These are phyloP conservation scores for Temnothorax ravouxi DNA, from an alignment of 2,888 invertebrate species.

Conservation along the genomic window DNA sequence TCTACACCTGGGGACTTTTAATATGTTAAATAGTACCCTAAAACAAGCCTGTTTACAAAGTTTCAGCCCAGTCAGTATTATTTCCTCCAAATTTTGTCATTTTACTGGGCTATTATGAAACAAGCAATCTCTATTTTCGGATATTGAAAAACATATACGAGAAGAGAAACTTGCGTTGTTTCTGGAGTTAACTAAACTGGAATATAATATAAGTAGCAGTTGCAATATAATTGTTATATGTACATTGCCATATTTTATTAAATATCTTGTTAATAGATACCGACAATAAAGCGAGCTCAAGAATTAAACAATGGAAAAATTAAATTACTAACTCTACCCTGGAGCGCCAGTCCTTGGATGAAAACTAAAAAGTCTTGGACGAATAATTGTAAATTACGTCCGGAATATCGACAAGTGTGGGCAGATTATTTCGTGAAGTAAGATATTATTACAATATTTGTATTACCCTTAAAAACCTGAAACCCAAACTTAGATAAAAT, in stretches of 20 bases:
- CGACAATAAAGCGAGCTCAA: slow-evolving; percentile 20
- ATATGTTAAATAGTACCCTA: no score
- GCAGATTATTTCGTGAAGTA: slow-evolving; percentile 90
- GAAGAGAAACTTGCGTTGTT: neutral
- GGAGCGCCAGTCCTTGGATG: slow-evolving; percentile 91
- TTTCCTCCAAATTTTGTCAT: no score
- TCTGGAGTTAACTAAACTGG: neutral
- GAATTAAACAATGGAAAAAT: slow-evolving; percentile 80
- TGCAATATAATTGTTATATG: neutral
- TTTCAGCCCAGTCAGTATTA: no score
- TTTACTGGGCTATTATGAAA: no score
- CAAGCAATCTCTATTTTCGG: neutral
- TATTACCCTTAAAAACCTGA: neutral
- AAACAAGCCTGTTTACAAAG: no score
- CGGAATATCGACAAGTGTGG: slow-evolving; percentile 91
- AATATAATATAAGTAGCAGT: neutral
- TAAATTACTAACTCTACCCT: slow-evolving; percentile 88
- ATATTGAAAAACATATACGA: neutral
- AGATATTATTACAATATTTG: neutral
- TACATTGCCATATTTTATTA: neutral
- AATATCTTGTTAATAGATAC: slow-evolving; percentile 30
- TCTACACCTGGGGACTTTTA: no score
- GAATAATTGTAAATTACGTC: neutral
- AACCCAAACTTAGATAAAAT: no score
- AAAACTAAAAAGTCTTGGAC: slow-evolving; percentile 88